Evolutionary conservation across 2,113 vertebrate species (phyloP).

Genomic region (Pelecanoides urinatrix): DNA sequence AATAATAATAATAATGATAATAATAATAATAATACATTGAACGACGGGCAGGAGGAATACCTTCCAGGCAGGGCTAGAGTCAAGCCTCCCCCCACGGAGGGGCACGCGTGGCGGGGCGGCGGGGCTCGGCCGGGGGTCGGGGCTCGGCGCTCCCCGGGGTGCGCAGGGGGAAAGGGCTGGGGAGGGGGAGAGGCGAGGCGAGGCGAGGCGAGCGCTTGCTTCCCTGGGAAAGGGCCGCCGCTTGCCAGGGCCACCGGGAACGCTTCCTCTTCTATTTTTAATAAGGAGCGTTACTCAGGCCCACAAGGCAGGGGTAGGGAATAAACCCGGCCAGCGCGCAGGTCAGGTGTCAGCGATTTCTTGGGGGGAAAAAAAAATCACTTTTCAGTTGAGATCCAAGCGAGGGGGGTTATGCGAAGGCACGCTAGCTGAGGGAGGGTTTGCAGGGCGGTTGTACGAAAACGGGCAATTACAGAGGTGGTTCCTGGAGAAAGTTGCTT

Average conservation of each 20-base stretch:
- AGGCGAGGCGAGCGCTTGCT: not conserved
- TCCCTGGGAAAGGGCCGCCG: not conserved
- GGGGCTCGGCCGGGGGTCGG: too few relatives aligned
- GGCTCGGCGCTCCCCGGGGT: not conserved
- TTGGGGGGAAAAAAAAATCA: not conserved
- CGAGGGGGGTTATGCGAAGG: not conserved
- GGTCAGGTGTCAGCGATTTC: not conserved
- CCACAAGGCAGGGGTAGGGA: not conserved
- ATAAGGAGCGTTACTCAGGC: not conserved
- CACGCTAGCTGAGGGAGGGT: not conserved
- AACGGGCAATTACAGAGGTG: not conserved
- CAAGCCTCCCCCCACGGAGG: not conserved
- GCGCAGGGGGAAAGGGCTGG: not conserved
- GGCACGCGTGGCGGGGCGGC: not conserved
- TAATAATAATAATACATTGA: not conserved
- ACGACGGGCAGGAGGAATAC: not conserved
- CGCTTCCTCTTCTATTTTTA: not conserved
- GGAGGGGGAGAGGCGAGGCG: not conserved
- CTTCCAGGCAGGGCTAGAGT: not conserved
- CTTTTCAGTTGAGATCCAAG: not conserved
- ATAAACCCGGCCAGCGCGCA: not conserved
- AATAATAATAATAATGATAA: not conserved
- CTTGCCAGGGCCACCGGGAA: not conserved
- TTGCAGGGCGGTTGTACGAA: not conserved
- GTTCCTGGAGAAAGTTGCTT: slow-evolving; percentile 63